Base-by-base conservation (phyloP, 2,888 invertebrate species). In the Dasypogon diadema region DNA sequence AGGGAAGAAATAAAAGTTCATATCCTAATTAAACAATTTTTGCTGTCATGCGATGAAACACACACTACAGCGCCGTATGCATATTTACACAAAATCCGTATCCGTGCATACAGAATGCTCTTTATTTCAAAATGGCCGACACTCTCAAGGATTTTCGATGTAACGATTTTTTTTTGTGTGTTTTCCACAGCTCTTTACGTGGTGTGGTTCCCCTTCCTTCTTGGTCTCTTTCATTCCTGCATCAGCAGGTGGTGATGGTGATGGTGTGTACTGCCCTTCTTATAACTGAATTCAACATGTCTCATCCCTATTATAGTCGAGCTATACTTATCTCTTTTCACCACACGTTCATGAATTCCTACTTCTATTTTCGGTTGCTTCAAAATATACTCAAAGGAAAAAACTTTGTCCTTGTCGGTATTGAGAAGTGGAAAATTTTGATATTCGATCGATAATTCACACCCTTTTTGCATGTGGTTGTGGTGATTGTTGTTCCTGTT, bases 371-470 rank as follows among this genome's bases (percentile, higher is more conserved):
- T 48, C 58, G 34, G 30, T 54, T 30, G 21, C 18, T 30, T 10
- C 26, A 22, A 74, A 42, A 56, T 34, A 73, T 14, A 37, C 42
- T 46, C 16, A 54, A 54, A 54, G 16, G n/a, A 34, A 60, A 51
- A 74, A 72, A 54, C 14, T 55, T 60, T 30, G 63, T 74, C 60
- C 74, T 74, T 74, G 48, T 46, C 21, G 63, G 46, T 30, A 63
- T 65, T 65, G 60, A 70, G 60, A 37, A 34, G 51, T 70, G 34
- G 70, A 54, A 30, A 60, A 60, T 24, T 74, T 68, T 74, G 55
- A 70, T 74, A 68, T 76, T 74, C 70, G 77, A 77, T 77, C 77
- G 77, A 77, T 77, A 77, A 76, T 77, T 76, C 77, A 77, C 77
- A 77, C 75, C 77, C 77, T 68, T 76, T 51, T 55, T 68, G 37